These are phyloP conservation scores for Drosophila mercatorum DNA, from an alignment of 2,888 invertebrate species.

Conservation along the genomic window DNA sequence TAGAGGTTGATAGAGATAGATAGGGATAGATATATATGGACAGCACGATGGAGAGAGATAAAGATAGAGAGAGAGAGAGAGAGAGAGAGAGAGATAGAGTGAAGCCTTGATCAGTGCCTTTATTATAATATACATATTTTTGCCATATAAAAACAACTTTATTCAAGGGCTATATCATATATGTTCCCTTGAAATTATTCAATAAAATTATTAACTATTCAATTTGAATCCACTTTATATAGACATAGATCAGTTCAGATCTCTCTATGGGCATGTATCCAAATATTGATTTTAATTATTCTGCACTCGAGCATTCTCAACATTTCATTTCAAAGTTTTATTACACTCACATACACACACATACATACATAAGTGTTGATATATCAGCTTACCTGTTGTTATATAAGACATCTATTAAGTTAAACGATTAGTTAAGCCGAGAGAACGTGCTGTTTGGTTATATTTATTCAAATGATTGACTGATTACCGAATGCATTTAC, in stretches of 20 bases:
- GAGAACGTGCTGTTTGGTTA: constrained; percentile 17
- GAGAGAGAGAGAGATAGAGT: background rate
- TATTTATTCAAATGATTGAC: constrained; percentile 26
- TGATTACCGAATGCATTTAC: constrained; percentile 23
- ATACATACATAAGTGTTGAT: background rate
- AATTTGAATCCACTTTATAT: background rate
- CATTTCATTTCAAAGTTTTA: no score
- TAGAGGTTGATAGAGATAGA: no score
- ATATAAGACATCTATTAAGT: constrained; percentile 18
- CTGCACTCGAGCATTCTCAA: background rate
- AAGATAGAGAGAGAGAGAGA: background rate
- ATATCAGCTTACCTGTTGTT: background rate
- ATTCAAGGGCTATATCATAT: background rate
- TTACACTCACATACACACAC: background rate
- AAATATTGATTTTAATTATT: background rate
- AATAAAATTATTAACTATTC: background rate
- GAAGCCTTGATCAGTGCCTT: background rate
- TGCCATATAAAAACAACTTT: background rate
- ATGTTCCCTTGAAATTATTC: no score
- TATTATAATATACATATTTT: background rate
- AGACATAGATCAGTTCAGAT: background rate
- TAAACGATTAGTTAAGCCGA: constrained; percentile 16
- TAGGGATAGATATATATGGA: background rate
- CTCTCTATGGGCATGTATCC: background rate
- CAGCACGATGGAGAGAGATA: no score